phyloP scores from a whole-genome alignment of 1,140 invertebrate species.

The Eupeodes corollae region DNA sequence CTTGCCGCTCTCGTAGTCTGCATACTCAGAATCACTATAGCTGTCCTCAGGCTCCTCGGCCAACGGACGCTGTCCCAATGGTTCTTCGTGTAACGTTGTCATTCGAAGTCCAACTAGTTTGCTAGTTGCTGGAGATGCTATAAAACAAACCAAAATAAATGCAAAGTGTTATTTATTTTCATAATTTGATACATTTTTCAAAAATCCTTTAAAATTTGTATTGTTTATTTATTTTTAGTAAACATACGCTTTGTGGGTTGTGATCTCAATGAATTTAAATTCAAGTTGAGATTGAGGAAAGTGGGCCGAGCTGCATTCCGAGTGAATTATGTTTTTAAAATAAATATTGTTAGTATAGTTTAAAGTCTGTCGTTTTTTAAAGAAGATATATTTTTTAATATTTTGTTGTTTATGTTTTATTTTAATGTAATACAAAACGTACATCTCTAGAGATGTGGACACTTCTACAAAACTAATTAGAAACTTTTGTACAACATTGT shows the following conservation, averaged over 20 bases:
- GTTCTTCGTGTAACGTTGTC: conserved; percentile 85
- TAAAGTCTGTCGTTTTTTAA: background rate
- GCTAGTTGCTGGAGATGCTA: conserved; percentile 69
- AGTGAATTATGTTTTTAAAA: background rate
- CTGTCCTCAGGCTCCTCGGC: conserved; percentile 44
- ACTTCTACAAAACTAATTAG: too few species aligned
- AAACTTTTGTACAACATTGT: background rate
- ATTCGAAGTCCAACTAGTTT: conserved; percentile 75
- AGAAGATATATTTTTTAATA: background rate
- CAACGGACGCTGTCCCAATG: conserved; percentile 38
- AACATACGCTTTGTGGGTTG: conserved; percentile 74
- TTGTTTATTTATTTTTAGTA: conserved; percentile 3
- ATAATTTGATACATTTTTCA: background rate
- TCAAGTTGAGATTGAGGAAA: conserved; percentile 90
- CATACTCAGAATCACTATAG: conserved; percentile 48
- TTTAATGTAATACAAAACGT: too few species aligned
- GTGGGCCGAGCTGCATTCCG: conserved; percentile 86
- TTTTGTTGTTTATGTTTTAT: too few species aligned
- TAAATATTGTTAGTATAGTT: background rate
- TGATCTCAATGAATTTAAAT: conserved; percentile 79
- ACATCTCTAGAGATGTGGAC: too few species aligned
- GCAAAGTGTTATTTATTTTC: background rate
- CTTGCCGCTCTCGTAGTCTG: conserved; percentile 46
- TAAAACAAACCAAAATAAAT: conserved; percentile 7
- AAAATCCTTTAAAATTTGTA: background rate